Percentiles rank a stretch among this genome's conserved stretches.
These are phyloP conservation scores for Bradypus variegatus DNA, from an alignment of 2,797 vertebrate species.

Conservation along the genomic window DNA sequence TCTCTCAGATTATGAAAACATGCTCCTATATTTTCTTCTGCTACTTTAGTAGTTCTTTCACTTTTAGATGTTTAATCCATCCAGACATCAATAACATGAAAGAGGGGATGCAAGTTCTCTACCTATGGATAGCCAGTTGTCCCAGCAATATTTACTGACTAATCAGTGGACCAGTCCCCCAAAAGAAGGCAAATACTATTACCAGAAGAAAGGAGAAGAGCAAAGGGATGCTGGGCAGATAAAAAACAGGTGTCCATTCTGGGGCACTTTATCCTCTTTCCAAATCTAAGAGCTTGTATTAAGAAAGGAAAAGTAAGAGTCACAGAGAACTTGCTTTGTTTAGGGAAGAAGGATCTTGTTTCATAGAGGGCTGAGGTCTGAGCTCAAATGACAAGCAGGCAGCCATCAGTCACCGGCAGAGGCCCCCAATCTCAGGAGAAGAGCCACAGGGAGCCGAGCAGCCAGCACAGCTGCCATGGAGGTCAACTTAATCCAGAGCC, in stretches of 20 bases:
- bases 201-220: neutral
- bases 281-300: neutral
- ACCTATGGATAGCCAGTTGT: neutral
- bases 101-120: neutral
- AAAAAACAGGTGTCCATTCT: neutral
- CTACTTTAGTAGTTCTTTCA: neutral
- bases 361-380: neutral
- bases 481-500: constrained; percentile 37
- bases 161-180: neutral
- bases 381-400: neutral
- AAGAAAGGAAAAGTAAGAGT: neutral
- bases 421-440: neutral
- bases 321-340: neutral
- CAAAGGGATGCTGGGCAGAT: neutral
- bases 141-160: neutral
- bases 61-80: constrained; percentile 2
- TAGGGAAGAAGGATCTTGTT: neutral
- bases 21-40: neutral
- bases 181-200: neutral
- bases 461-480: neutral
- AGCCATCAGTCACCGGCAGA: neutral
- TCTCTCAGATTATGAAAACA: neutral
- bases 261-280: neutral
- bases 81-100: neutral
- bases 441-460: neutral